Conservation (phyloP, 2,113 vertebrate genomes). For the Pholis gunnellus region DNA sequence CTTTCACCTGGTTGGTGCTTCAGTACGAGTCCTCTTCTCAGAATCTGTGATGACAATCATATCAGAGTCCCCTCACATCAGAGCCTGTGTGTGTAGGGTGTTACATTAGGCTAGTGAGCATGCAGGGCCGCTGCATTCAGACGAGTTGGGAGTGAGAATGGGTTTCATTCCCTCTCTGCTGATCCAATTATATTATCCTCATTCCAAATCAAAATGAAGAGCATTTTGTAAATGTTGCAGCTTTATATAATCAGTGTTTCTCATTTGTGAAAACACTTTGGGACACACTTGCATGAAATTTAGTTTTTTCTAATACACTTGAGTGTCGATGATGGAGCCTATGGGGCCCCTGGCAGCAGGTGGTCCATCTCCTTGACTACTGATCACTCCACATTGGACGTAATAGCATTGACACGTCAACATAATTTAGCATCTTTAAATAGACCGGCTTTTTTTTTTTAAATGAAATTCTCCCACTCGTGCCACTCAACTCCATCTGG, state of each 20-base stretch:
- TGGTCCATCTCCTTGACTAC: not conserved
- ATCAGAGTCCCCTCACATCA: too few relatives aligned
- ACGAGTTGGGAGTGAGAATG: not conserved
- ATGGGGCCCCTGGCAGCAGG: not conserved
- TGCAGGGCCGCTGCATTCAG: not conserved
- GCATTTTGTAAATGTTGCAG: not conserved
- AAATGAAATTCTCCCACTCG: not conserved
- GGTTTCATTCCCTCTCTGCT: not conserved
- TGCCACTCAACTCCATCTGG: not conserved
- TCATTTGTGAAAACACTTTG: not conserved
- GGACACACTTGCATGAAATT: not conserved
- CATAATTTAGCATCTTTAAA: constrained; percentile 18
- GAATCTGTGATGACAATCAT: too few relatives aligned
- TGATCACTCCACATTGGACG: not conserved
- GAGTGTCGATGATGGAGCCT: not conserved
- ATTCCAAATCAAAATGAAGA: not conserved
- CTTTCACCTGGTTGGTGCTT: too few relatives aligned
- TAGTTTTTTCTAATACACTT: not conserved
- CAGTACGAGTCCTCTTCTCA: too few relatives aligned
- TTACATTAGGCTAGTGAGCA: too few relatives aligned
- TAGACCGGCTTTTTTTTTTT: not conserved
- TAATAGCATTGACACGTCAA: constrained; percentile 11
- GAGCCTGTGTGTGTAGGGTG: too few relatives aligned
- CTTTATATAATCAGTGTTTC: not conserved
- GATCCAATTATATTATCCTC: not conserved